A percentile compares a stretch with the other conserved stretches of the same genome.
Conservation (phyloP, 1,140 invertebrate species). For the Bombus soroeensis region DNA sequence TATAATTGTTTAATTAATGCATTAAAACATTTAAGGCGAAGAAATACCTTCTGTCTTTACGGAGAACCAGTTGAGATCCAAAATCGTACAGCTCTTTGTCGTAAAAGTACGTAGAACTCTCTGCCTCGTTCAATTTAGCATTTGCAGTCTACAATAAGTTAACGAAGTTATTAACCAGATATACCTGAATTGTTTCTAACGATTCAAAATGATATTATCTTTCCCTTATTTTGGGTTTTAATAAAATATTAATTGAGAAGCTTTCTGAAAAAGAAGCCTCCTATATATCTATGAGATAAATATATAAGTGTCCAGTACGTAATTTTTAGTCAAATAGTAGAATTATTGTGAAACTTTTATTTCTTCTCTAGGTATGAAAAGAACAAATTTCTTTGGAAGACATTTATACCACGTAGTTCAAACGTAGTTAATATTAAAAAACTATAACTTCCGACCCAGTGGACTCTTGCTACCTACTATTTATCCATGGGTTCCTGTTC, state of each 20-base stretch:
- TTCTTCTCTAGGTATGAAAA: neutral
- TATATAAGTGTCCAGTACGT: neutral
- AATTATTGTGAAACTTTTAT: neutral
- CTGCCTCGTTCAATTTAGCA: slow-evolving; percentile 51
- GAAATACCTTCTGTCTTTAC: slow-evolving; percentile 64
- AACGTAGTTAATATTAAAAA: neutral
- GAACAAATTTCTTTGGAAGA: neutral
- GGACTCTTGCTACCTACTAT: too few relatives aligned
- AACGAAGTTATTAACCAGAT: neutral
- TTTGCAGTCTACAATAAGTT: slow-evolving; percentile 53
- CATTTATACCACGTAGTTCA: too few relatives aligned
- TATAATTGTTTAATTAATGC: too few relatives aligned
- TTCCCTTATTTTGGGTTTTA: neutral
- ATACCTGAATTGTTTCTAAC: neutral
- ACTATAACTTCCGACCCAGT: too few relatives aligned
- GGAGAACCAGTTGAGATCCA: slow-evolving; percentile 67
- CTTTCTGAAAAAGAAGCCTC: neutral
- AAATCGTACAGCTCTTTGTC: slow-evolving; percentile 71
- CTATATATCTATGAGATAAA: neutral
- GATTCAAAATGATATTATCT: neutral
- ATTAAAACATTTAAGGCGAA: neutral
- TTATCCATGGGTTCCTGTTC: neutral
- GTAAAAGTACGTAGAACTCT: slow-evolving; percentile 68
- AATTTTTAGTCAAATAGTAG: neutral
- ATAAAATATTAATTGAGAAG: neutral